phyloP scores from a whole-genome alignment of 2,797 vertebrate species.

The Oreochromis mossambicus region DNA sequence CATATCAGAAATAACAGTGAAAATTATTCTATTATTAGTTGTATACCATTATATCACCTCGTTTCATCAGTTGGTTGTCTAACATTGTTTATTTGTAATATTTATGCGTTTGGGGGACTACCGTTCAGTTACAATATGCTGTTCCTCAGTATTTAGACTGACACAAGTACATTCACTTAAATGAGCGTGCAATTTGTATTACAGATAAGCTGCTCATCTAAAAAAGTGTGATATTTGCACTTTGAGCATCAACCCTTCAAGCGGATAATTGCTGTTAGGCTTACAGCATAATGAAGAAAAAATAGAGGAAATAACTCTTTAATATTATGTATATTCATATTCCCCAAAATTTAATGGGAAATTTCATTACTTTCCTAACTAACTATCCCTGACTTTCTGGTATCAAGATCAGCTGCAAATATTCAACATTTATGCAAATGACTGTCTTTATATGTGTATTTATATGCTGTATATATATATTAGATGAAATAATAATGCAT shows the following conservation, averaged over 20 bases:
- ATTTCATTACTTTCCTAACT: not conserved
- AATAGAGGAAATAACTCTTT: not conserved
- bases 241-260: not conserved
- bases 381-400: not conserved
- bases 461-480: not conserved
- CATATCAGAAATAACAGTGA: not conserved
- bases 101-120: fast-evolving
- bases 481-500: not conserved
- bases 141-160: not conserved
- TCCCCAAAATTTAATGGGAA: not conserved
- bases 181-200: not conserved
- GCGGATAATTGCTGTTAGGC: not conserved
- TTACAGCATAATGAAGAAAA: not conserved
- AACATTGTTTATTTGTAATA: not conserved
- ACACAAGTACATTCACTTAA: not conserved
- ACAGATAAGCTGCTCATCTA: not conserved
- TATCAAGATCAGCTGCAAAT: not conserved
- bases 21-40: not conserved
- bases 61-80: fast-evolving
- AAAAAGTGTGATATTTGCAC: not conserved
- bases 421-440: not conserved
- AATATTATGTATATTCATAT: not conserved
- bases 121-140: not conserved
- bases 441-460: not conserved
- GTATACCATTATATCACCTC: not conserved